phyloP scores from a whole-genome alignment of 2,113 vertebrate species.

The Coptodon bakossiorum region DNA sequence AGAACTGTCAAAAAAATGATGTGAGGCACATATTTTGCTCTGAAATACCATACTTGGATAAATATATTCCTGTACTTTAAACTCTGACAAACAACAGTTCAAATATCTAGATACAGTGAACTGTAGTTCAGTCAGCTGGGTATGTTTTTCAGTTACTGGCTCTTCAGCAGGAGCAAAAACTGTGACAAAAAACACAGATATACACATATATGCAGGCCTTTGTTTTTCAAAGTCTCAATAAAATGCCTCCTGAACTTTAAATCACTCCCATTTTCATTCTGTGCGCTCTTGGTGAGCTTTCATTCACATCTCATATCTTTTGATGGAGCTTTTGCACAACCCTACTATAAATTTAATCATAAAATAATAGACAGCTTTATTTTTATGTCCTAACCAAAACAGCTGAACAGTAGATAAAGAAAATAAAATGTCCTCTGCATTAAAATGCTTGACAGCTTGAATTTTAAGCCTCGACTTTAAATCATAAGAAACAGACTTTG shows the following conservation, averaged over 20 bases:
- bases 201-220: background rate
- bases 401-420: background rate
- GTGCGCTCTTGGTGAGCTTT: background rate
- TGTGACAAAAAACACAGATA: background rate
- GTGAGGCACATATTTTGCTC: background rate
- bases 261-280: slow-evolving; percentile 6
- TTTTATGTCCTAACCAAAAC: background rate
- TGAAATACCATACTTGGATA: background rate
- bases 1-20: background rate
- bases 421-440: background rate
- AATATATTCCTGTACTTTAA: background rate
- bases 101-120: background rate
- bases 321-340: background rate
- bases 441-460: background rate
- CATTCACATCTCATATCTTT: background rate
- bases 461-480: background rate
- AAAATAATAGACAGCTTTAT: background rate
- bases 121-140: background rate
- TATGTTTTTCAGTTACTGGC: background rate
- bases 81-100: background rate
- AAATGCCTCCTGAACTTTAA: background rate
- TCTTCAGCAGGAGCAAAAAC: background rate
- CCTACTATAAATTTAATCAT: background rate
- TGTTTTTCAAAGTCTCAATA: background rate
- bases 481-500: background rate